Evolutionary conservation across 1,140 invertebrate species (phyloP).

Genomic region (Streblospio benedicti): DNA sequence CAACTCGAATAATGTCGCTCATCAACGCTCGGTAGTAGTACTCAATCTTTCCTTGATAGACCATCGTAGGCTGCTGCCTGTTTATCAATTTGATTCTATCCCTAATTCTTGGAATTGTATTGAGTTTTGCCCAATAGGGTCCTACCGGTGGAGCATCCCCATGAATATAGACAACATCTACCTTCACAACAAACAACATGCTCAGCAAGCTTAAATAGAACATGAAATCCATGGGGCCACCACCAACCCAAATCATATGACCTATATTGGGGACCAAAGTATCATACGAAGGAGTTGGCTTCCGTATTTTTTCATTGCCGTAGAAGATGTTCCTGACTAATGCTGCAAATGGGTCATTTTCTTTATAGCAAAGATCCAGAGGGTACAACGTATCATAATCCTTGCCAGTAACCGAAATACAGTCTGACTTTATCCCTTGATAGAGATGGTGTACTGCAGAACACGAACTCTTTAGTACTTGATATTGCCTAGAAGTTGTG

Average conservation of each 20-base stretch:
- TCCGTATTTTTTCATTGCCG: slow-evolving; percentile 14
- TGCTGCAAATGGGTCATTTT: slow-evolving; percentile 14
- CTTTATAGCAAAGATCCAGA: slow-evolving; percentile 15
- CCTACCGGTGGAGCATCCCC: slow-evolving; percentile 11
- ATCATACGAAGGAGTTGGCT: background rate
- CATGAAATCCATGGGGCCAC: slow-evolving; percentile 14
- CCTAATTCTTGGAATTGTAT: background rate
- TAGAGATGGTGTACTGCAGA: too few species aligned
- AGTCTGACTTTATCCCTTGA: too few species aligned
- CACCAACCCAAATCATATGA: slow-evolving; percentile 21
- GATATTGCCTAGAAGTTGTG: too few species aligned
- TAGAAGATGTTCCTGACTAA: slow-evolving; percentile 13
- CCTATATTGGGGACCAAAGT: slow-evolving; percentile 18
- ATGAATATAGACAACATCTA: slow-evolving; percentile 16
- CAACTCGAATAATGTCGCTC: slow-evolving; percentile 19
- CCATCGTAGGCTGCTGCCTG: slow-evolving; percentile 2
- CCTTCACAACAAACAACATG: slow-evolving; percentile 16
- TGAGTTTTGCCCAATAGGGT: background rate
- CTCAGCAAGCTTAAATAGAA: slow-evolving; percentile 19
- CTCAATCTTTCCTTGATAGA: slow-evolving; percentile 14
- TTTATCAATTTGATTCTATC: slow-evolving; percentile 10
- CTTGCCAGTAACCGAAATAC: slow-evolving; percentile 6
- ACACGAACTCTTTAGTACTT: too few species aligned
- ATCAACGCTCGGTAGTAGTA: slow-evolving; percentile 13
- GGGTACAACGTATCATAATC: slow-evolving; percentile 15